phyloP scores from a whole-genome alignment of 2,888 invertebrate species.

The Dasysyrphus tricinctus region DNA sequence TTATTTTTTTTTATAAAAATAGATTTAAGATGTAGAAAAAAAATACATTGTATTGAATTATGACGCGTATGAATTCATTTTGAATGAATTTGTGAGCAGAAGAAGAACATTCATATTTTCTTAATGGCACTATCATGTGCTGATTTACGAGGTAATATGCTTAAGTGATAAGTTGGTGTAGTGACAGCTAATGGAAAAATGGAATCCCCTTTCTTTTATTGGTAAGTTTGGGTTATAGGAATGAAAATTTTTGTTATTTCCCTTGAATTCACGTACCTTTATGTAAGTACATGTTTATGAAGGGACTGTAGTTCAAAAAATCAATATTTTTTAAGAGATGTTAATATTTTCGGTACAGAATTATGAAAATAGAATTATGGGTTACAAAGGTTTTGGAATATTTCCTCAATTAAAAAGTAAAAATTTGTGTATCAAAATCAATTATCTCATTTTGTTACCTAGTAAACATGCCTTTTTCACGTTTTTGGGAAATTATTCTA shows the following conservation, averaged over 20 bases:
- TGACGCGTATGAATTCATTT: constrained; percentile 57
- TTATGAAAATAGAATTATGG: too few relatives aligned
- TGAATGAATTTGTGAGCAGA: constrained; percentile 52
- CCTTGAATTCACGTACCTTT: too few relatives aligned
- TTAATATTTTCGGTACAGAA: too few relatives aligned
- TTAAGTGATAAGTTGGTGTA: constrained; percentile 68
- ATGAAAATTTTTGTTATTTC: neutral
- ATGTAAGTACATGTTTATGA: too few relatives aligned
- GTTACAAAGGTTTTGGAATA: too few relatives aligned
- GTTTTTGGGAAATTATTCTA: too few relatives aligned
- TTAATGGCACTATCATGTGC: constrained; percentile 66
- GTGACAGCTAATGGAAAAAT: constrained; percentile 59
- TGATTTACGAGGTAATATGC: constrained; percentile 72
- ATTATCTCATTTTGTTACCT: too few relatives aligned
- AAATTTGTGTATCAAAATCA: too few relatives aligned
- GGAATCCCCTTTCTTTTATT: neutral
- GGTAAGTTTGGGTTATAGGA: neutral
- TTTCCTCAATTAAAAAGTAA: too few relatives aligned
- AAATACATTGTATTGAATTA: constrained; percentile 63
- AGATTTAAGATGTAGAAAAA: constrained; percentile 37
- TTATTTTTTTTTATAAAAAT: constrained; percentile 44
- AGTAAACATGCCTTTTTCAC: too few relatives aligned
- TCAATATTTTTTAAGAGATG: too few relatives aligned
- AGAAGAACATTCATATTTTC: constrained; percentile 19
- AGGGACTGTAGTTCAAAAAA: too few relatives aligned